These are phyloP conservation scores for Thymallus thymallus DNA, from an alignment of 2,113 vertebrate species.

Conservation along the genomic window DNA sequence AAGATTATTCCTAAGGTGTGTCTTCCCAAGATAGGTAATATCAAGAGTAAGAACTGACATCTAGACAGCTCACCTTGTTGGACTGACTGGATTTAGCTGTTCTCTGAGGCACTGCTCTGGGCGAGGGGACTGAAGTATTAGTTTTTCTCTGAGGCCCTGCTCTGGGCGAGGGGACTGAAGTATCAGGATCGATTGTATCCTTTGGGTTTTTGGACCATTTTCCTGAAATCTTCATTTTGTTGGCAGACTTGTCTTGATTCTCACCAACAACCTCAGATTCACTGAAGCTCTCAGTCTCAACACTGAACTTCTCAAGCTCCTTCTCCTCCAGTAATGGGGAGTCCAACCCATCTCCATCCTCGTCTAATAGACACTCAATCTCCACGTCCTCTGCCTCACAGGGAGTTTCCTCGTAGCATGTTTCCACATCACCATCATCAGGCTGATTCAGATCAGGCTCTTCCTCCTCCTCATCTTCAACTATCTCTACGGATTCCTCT, in stretches of 20 bases:
- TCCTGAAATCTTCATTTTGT: neutral
- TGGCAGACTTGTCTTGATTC: neutral
- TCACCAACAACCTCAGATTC: neutral
- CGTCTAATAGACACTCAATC: neutral
- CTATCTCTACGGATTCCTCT: neutral
- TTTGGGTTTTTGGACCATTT: neutral
- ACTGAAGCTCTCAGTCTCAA: neutral
- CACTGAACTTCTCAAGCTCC: neutral
- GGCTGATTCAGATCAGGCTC: neutral
- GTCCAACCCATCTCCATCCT: conserved; percentile 31
- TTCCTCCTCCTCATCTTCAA: neutral
- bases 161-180: neutral
- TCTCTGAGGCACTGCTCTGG: conserved; percentile 2
- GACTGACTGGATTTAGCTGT: conserved; percentile 10
- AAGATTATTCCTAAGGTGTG: neutral
- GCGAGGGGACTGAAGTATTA: neutral
- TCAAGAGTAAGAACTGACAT: neutral
- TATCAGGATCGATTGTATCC: neutral
- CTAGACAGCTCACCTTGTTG: conserved; percentile 38
- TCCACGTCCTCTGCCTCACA: conserved; percentile 29
- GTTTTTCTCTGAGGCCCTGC: conserved; percentile 1
- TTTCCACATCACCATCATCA: conserved; percentile 41
- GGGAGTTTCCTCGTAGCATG: conserved; percentile 40
- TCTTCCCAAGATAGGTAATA: neutral
- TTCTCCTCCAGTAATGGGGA: conserved; percentile 29